A percentile compares a stretch with the other conserved stretches of the same genome.
Conservation (phyloP, 2,888 invertebrate species). For the Caenorhabditis sp. region DNA sequence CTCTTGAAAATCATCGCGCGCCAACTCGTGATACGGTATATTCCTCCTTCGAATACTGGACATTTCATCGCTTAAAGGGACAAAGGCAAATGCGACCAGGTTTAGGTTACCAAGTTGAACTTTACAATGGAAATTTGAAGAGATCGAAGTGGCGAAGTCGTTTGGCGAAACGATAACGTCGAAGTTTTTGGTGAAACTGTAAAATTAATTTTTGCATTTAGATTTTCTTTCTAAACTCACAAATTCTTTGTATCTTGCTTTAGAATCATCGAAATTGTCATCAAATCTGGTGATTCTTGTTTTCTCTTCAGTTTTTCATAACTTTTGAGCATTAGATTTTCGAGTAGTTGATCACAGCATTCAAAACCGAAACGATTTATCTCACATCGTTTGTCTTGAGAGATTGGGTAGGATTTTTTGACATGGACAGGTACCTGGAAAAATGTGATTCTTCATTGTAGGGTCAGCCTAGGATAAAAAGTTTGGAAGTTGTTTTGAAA, state of each 20-base stretch:
- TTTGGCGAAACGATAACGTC: constrained; percentile 46
- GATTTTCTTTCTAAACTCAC: constrained; percentile 19
- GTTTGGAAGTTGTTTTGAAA: constrained; percentile 2
- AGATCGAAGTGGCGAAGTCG: constrained; percentile 50
- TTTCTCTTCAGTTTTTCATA: constrained; percentile 36
- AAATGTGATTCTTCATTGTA: background rate
- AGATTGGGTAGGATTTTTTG: background rate
- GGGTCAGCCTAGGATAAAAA: background rate
- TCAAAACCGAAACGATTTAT: constrained; percentile 32
- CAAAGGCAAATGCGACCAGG: constrained; percentile 21
- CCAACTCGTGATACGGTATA: constrained; percentile 36
- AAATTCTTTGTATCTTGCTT: constrained; percentile 43
- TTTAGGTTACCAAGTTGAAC: constrained; percentile 40
- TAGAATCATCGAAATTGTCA: constrained; percentile 30
- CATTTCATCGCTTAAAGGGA: constrained; percentile 5
- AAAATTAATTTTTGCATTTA: background rate
- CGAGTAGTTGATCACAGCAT: constrained; percentile 52
- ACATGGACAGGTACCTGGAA: constrained; percentile 1
- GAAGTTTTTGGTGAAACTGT: constrained; percentile 52
- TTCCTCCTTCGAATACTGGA: background rate
- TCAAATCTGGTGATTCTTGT: constrained; percentile 21
- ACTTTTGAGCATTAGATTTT: constrained; percentile 45
- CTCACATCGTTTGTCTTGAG: constrained; percentile 21
- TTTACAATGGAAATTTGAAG: constrained; percentile 53
- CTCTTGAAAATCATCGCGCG: constrained; percentile 29